Evolutionary conservation across 2,888 invertebrate species (phyloP), one percentile per base, ranked within the genome.

Genomic region (Epistrophella euchroma): DNA sequence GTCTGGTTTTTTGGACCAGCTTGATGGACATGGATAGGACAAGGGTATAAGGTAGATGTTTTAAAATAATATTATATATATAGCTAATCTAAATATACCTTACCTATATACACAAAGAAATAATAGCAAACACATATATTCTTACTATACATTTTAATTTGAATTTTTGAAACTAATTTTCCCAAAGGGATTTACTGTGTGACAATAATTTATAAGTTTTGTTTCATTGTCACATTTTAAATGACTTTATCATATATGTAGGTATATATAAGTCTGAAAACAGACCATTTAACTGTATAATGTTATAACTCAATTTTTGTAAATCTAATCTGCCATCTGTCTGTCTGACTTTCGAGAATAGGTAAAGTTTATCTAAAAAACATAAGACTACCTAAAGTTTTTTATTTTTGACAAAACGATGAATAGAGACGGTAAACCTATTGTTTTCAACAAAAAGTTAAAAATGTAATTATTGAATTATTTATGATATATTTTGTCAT

Each of bases 41-140:
- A 37, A 22, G 60, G 40, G 40, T 40, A 40, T 19, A 60, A 40
- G 22, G 19, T 60, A 40, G 60, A 60, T 40, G 32, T 56, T 56
- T 32, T 4, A 35, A 56, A 56, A 37, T 60, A 60, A 60, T 60
- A 37, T 58, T 7, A 58, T 58, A 60, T 9, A 58, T 58, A 60
- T 22, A 9, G 15, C 15, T 60, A 40, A 60, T 9, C 15, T 13
- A 15, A 9, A 6, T 52, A n/a, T 17, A 37, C 13, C 4, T 28
- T 28, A 28, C 28, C 4, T 28, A 6, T 35, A 17, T 13, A 19
- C 19, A 35, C 0, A 35, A 2, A 37, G 5, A 7, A 32, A 32
- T 15, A 60, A 60, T 7, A 15, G 22, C n/a, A 32, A 11, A 22
- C 15, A 60, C 37, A 60, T 37, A 25, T 25, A 3, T 22, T 58